Base-by-base conservation (phyloP, 1,140 invertebrate species). In the Rhopalosiphum maidis region DNA sequence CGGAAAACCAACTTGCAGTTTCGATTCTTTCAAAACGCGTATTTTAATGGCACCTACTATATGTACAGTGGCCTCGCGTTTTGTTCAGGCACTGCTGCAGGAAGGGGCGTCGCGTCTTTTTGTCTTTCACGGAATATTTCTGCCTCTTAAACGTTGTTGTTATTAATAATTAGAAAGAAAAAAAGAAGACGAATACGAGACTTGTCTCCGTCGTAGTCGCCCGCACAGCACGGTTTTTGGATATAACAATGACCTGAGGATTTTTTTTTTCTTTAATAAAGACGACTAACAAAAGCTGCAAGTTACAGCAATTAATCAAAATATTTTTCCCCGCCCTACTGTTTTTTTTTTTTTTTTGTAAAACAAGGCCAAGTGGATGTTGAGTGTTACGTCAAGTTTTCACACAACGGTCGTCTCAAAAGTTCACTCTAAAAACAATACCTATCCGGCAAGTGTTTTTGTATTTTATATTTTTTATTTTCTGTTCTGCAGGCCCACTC, bases 351-450 rank as follows among this genome's bases (percentile, higher is more conserved):
- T 91, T 82, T 9, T 82, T 91, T 85, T 21, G 43, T 68, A 93
- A 93, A 93, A 93, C 82, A 93, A 93, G 91, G 91, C 82, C 91
- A 93, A 93, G 91, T 93, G 82, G 82, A 93, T 55, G 91, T 85
- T 93, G 85, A 93, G 91, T 83, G 37, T 82, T 37, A 55, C 91
- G 54, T 86, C 77, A 48, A 93, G 82, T 93, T 93, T 93, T 54
- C 91, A 55, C 77, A 93, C 91, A 92, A 92, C 68, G 46, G 51
- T 68, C 77, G 82, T 86, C 82, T 93, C 91, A 15, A 93, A 86
- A 93, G 91, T 93, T 93, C 82, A 86, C 82, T 85, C 91, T 85
- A 54, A 94, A 30, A 95, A 95, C 22, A 94, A 95, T 68, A 86
- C 87, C 87, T 87, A 30, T 30, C 23, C 48, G 43, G 18, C 85